A percentile compares a stretch with the other conserved stretches of the same genome.
These are phyloP conservation scores for Dryas iulia DNA, from an alignment of 1,140 invertebrate species.

Conservation along the genomic window DNA sequence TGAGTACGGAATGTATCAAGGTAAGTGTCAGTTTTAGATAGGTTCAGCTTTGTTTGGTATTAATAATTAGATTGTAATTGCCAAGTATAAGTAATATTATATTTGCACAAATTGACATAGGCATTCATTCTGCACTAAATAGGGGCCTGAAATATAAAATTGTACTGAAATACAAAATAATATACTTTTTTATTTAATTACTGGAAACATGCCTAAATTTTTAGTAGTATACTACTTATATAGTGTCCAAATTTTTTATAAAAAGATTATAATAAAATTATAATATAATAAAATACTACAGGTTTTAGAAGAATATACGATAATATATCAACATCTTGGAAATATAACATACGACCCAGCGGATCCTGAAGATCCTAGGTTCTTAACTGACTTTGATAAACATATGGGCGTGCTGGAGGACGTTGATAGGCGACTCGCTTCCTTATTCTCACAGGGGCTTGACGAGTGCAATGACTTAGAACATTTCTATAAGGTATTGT, in stretches of 20 bases:
- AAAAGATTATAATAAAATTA: background rate
- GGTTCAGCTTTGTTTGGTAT: no score
- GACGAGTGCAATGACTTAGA: conserved; percentile 88
- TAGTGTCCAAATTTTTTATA: no score
- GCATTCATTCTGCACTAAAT: no score
- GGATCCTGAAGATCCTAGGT: conserved; percentile 83
- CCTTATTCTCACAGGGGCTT: conserved; percentile 88
- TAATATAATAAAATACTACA: conserved; percentile 35
- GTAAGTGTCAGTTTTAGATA: no score
- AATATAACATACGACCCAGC: conserved; percentile 82
- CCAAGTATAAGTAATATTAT: no score
- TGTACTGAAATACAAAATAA: no score
- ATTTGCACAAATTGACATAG: no score
- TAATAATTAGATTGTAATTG: no score
- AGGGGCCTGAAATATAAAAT: no score
- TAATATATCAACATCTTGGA: conserved; percentile 85
- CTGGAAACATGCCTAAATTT: no score
- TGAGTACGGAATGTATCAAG: conserved; percentile 80
- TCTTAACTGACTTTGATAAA: conserved; percentile 82
- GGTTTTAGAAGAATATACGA: conserved; percentile 86
- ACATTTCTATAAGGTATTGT: conserved; percentile 77
- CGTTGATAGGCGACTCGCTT: conserved; percentile 87
- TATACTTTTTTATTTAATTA: no score
- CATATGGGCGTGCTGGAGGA: conserved; percentile 82
- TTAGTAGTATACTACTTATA: no score